These are phyloP conservation scores for Malaclemys terrapin DNA, from an alignment of 2,113 vertebrate genomes.

Conservation along the genomic window DNA sequence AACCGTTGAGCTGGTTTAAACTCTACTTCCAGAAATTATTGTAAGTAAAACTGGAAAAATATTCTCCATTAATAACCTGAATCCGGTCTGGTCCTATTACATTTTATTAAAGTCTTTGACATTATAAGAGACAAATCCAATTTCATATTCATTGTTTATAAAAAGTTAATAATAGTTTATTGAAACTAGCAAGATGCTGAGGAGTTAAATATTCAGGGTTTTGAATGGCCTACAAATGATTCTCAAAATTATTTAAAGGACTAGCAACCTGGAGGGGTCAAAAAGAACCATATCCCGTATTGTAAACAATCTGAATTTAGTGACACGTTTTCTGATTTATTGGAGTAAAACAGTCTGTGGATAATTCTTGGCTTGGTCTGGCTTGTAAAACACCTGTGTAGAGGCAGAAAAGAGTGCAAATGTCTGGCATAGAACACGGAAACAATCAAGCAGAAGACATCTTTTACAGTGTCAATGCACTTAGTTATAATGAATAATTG, in stretches of 20 bases:
- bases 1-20: accelerated
- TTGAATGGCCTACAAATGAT: neutral
- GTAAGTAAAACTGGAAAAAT: neutral
- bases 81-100: neutral
- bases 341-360: neutral
- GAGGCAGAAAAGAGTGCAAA: neutral
- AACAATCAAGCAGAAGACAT: slow-evolving; percentile 53
- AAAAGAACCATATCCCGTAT: neutral
- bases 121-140: neutral
- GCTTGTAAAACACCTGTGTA: neutral
- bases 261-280: neutral
- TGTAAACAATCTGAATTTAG: neutral
- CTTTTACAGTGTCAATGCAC: slow-evolving; percentile 31
- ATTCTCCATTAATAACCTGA: neutral
- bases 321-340: neutral
- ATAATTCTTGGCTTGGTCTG: neutral
- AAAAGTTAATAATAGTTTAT: neutral
- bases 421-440: slow-evolving; percentile 15
- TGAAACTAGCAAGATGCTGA: neutral
- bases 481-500: slow-evolving; percentile 71
- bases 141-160: neutral
- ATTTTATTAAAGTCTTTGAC: neutral
- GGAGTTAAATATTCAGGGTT: neutral
- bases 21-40: neutral
- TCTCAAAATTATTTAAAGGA: neutral